These are phyloP conservation scores for Polia nebulosa DNA, from an alignment of 2,888 invertebrate species.

Conservation along the genomic window DNA sequence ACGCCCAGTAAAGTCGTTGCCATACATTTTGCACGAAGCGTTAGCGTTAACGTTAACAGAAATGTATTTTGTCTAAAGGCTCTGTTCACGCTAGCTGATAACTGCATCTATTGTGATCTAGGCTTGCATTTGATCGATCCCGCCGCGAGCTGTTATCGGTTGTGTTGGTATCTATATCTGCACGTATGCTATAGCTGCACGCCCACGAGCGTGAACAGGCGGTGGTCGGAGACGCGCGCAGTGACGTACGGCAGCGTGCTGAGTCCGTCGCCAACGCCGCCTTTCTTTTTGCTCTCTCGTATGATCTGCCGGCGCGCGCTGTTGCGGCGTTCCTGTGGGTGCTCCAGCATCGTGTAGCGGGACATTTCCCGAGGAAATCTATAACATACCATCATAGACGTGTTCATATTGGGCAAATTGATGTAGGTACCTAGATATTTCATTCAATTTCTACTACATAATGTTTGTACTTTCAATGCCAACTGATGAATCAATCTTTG, in stretches of 20 bases:
- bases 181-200: slow-evolving; percentile 79
- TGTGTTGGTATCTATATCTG: too few species aligned
- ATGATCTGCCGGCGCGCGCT: slow-evolving; percentile 71
- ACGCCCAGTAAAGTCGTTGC: too few species aligned
- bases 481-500: background rate
- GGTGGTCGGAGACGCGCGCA: slow-evolving; percentile 68
- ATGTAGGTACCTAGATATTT: background rate
- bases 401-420: background rate
- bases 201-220: slow-evolving; percentile 80
- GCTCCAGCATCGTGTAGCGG: slow-evolving; percentile 85
- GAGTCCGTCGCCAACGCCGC: slow-evolving; percentile 73
- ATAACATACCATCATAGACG: background rate
- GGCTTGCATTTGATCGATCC: background rate
- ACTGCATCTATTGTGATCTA: background rate
- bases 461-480: background rate
- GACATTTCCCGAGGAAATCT: slow-evolving; percentile 70
- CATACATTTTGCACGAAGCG: too few species aligned
- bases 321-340: slow-evolving; percentile 78
- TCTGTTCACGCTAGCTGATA: background rate
- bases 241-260: slow-evolving; percentile 64
- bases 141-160: too few species aligned
- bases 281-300: slow-evolving; percentile 65
- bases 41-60: too few species aligned
- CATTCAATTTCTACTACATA: background rate
- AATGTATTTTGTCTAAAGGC: too few species aligned